A percentile compares a stretch with the other conserved stretches of the same genome.
phyloP scores from a whole-genome alignment of 2,113 vertebrate genomes.

The Euleptes europaea region DNA sequence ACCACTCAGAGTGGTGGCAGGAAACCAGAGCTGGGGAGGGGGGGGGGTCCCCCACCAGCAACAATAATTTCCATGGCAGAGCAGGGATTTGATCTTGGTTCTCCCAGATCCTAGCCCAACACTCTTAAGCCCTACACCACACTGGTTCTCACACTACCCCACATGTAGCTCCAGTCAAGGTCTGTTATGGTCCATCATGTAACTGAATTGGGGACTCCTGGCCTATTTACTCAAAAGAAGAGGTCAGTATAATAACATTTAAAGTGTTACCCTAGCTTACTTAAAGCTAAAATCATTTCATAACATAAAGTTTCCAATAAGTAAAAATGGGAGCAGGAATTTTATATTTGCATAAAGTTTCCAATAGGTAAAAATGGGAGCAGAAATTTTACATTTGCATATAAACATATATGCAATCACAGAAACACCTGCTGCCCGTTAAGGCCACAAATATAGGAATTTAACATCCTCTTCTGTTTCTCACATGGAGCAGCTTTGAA shows the following conservation, averaged over 20 bases:
- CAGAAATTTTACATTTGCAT: slow-evolving; percentile 9
- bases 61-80: too few relatives aligned
- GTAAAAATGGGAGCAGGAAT: slow-evolving; percentile 5
- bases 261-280: slow-evolving; percentile 5
- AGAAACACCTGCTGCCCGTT: neutral
- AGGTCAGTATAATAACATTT: neutral
- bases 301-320: neutral
- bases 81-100: too few relatives aligned
- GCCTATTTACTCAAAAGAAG: slow-evolving; percentile 4
- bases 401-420: slow-evolving; percentile 28
- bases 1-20: too few relatives aligned
- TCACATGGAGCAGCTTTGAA: neutral
- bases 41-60: too few relatives aligned
- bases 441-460: neutral
- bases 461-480: neutral
- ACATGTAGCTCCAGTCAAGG: too few relatives aligned
- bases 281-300: neutral
- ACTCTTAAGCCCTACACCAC: too few relatives aligned
- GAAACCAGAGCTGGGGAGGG: too few relatives aligned
- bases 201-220: too few relatives aligned
- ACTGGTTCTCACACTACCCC: too few relatives aligned
- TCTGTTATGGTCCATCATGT: too few relatives aligned
- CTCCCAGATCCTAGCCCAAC: too few relatives aligned
- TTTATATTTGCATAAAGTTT: slow-evolving; percentile 3
- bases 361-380: slow-evolving; percentile 7